Percentiles rank a stretch among this genome's conserved stretches.
phyloP scores from a whole-genome alignment of 2,797 vertebrate genomes.

The Heteromormyrus szaboi region DNA sequence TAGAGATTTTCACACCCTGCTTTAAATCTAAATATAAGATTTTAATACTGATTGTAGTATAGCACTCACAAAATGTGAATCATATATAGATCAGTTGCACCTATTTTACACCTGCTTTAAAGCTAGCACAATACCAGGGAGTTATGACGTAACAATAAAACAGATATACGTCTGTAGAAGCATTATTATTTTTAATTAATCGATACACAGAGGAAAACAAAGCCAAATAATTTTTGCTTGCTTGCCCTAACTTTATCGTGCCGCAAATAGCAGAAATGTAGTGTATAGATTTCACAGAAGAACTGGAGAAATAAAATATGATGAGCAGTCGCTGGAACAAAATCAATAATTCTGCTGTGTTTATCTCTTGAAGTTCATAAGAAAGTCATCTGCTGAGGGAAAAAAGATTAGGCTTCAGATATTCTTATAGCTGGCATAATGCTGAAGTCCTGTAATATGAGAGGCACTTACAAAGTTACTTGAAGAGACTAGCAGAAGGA shows the following conservation, averaged over 20 bases:
- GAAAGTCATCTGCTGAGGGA: conserved; percentile 9
- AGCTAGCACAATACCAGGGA: neutral
- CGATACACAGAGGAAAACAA: neutral
- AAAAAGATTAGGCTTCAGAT: conserved; percentile 9
- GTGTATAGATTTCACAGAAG: neutral
- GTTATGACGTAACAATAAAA: neutral
- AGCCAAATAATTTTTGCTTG: neutral
- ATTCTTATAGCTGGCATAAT: conserved; percentile 14
- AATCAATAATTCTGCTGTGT: conserved; percentile 19
- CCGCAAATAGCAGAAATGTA: neutral
- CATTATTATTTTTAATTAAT: neutral
- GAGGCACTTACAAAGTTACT: conserved; percentile 16
- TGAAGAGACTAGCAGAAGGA: conserved; percentile 15
- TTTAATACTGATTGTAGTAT: neutral
- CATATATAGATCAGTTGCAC: neutral
- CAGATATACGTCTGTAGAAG: neutral
- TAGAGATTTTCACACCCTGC: neutral
- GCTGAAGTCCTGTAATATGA: neutral
- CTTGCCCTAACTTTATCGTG: neutral
- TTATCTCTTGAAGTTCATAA: conserved; percentile 14
- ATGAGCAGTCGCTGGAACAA: neutral
- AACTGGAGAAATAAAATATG: neutral
- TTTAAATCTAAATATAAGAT: neutral
- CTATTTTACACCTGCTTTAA: neutral
- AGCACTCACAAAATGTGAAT: neutral